Percentiles rank a stretch among this genome's conserved stretches.
These are phyloP conservation scores for Microctonus aethiopoides DNA, from an alignment of 2,888 invertebrate genomes.

Conservation along the genomic window DNA sequence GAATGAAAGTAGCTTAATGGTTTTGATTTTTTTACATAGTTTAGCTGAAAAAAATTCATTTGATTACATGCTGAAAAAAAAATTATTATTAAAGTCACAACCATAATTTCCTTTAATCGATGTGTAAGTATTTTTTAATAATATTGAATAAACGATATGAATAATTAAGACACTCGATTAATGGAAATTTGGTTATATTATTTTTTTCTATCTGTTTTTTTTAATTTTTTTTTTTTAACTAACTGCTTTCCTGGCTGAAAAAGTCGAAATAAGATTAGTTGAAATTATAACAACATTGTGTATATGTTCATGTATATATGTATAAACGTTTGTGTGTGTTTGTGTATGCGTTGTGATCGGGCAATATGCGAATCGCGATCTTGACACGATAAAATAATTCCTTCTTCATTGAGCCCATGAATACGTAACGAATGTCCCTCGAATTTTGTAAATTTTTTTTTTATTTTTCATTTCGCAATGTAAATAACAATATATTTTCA, in stretches of 20 bases:
- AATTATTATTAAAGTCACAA: conserved; percentile 43
- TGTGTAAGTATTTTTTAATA: background rate
- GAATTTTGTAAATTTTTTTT: background rate
- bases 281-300: conserved; percentile 19
- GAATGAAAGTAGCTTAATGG: background rate
- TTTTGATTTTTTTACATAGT: conserved; percentile 3
- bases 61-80: conserved; percentile 59
- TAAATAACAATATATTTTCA: background rate
- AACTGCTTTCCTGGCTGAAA: conserved; percentile 59
- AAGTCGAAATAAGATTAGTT: conserved; percentile 53
- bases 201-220: conserved; percentile 3
- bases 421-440: background rate
- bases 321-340: conserved; percentile 35
- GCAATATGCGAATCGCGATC: conserved; percentile 48
- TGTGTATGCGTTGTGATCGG: conserved; percentile 24
- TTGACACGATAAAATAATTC: conserved; percentile 16
- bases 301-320: background rate
- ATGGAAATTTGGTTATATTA: conserved; percentile 10
- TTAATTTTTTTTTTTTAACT: background rate
- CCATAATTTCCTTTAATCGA: conserved; percentile 37
- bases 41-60: conserved; percentile 50
- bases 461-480: background rate
- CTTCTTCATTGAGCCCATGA: background rate
- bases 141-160: background rate
- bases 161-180: conserved; percentile 8